Evolutionary conservation across 1,140 invertebrate species (phyloP).

Genomic region (Leptopilina boulardi): DNA sequence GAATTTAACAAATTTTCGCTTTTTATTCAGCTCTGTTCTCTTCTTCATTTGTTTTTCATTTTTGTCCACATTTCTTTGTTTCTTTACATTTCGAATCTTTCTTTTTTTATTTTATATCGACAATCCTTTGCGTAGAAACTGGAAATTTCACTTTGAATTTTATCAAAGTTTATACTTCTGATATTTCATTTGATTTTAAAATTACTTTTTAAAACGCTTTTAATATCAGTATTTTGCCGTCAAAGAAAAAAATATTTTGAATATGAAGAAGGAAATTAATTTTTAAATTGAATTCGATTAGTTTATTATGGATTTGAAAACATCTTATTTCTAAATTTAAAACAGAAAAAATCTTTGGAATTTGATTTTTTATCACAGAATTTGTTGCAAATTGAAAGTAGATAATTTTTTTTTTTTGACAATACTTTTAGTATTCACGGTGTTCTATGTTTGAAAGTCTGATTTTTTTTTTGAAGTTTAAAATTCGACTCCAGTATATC

Average conservation of each 20-base stretch:
- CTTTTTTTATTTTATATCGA: not conserved
- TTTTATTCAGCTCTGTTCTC: not conserved
- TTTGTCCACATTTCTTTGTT: too few relatives aligned
- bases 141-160: constrained; percentile 16
- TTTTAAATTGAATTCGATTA: too few relatives aligned
- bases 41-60: not conserved
- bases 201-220: not conserved
- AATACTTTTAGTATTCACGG: not conserved
- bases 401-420: not conserved
- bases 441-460: not conserved
- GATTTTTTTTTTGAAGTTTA: not conserved
- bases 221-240: too few relatives aligned
- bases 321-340: too few relatives aligned
- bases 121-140: constrained; percentile 20
- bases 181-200: not conserved
- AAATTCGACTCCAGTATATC: not conserved
- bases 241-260: too few relatives aligned
- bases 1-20: not conserved
- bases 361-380: too few relatives aligned
- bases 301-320: too few relatives aligned
- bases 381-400: too few relatives aligned
- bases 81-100: too few relatives aligned
- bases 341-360: too few relatives aligned
- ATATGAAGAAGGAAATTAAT: too few relatives aligned
- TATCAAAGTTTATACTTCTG: not conserved